Evolutionary conservation across 2,888 invertebrate species (phyloP), one percentile per base, ranked within the genome.

Genomic region (Matsumyia berberina): DNA sequence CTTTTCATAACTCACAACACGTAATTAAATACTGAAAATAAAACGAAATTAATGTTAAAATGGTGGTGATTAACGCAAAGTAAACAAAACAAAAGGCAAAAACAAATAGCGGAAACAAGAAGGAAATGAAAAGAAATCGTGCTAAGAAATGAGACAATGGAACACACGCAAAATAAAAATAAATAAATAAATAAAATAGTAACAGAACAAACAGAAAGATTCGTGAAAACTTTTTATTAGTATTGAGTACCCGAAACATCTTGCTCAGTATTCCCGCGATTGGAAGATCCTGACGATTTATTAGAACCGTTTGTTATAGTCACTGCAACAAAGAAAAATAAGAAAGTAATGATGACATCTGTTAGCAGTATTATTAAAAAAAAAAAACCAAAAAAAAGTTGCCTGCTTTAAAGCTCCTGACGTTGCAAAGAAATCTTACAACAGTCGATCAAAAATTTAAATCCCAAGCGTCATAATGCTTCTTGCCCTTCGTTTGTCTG

Each of bases 241-340:
- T 87, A 88, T 86, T 87, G 87, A 86, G 87, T 88, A 88, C 88
- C 88, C 73, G 91, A 91, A 88, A 91, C 89, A 87, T 92, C 92
- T 90, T 92, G 92, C 87, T 92, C 92, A 88, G 91, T 91, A 87
- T 89, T 91, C 85, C 91, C 91, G 49, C 92, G 92, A 89, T 92
- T 92, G 58, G 92, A 92, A 72, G 92, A 92, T 57, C 92, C 92
- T 35, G 92, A 92, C 46, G 92, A 92, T 87, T 92, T 92, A 77
- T 92, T 92, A 79, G 92, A 92, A 85, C 92, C 92, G 79, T 92
- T 92, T 77, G 91, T 91, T 76, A 92, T 92, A 70, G 91, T 90
- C 88, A 92, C 88, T 88, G 79, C 1, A 86, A 86, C 44, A 46
- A 53, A 67, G 12, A 29, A 64, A 62, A 76, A 24, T 24, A 4